Percentiles rank a stretch among this genome's conserved stretches.
These are phyloP conservation scores for Chymomyza amoena DNA, from an alignment of 2,888 invertebrate genomes.

Conservation along the genomic window DNA sequence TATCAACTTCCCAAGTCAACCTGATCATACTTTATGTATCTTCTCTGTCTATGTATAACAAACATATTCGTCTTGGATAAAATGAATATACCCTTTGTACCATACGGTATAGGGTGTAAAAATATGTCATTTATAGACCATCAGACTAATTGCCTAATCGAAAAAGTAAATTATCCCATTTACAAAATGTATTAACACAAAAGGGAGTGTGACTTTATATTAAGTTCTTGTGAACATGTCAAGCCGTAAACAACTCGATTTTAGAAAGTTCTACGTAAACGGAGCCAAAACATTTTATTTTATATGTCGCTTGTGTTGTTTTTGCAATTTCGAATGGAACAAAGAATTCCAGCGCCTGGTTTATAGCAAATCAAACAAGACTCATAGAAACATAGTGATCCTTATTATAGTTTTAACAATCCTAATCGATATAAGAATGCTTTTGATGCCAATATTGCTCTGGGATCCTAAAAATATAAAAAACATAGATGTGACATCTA, in stretches of 20 bases:
- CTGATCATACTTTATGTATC: too few species aligned
- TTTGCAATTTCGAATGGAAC: background rate
- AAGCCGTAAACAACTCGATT: background rate
- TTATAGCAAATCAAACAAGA: background rate
- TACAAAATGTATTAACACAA: too few species aligned
- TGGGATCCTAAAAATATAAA: background rate
- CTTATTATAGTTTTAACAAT: background rate
- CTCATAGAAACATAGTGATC: background rate
- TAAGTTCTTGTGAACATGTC: background rate
- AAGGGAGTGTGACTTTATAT: too few species aligned
- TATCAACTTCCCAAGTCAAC: too few species aligned
- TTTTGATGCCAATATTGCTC: background rate
- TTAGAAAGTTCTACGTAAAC: background rate
- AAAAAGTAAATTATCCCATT: too few species aligned
- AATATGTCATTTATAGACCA: too few species aligned
- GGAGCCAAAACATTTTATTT: background rate
- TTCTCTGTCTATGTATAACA: too few species aligned
- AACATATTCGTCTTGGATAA: too few species aligned
- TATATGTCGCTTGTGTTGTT: background rate
- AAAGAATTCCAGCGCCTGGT: background rate
- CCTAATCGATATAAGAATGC: background rate
- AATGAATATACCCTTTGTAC: too few species aligned
- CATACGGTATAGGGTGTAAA: too few species aligned
- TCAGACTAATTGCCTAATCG: too few species aligned
- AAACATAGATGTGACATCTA: background rate